These are phyloP conservation scores for Hemicrepidius hirtus DNA, from an alignment of 2,888 invertebrate species.

Conservation along the genomic window DNA sequence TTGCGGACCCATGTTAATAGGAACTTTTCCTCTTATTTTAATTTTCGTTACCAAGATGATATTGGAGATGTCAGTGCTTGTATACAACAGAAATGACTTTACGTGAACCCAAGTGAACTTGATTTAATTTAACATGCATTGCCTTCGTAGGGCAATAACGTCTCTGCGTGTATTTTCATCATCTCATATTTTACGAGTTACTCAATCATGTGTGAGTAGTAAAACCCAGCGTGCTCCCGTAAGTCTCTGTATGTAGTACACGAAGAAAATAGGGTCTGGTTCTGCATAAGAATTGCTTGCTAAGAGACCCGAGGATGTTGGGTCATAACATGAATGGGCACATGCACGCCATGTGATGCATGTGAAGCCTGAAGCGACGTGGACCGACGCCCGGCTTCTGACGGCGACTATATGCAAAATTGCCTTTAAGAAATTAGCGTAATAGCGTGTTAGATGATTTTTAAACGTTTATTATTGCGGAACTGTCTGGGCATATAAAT, in stretches of 20 bases:
- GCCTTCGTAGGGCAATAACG: slow-evolving; percentile 37
- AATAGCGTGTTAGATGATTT: background rate
- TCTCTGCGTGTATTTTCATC: slow-evolving; percentile 39
- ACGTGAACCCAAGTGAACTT: slow-evolving; percentile 38
- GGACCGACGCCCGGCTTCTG: slow-evolving; percentile 18
- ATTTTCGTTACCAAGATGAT: background rate
- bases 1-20: too few species aligned
- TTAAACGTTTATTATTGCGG: background rate
- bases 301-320: slow-evolving; percentile 12
- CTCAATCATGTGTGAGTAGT: slow-evolving; percentile 29
- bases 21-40: too few species aligned
- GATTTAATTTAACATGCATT: slow-evolving; percentile 41
- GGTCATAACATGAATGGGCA: slow-evolving; percentile 24
- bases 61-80: slow-evolving; percentile 19
- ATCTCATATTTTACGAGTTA: slow-evolving; percentile 38
- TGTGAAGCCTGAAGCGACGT: slow-evolving; percentile 21
- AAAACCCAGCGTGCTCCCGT: slow-evolving; percentile 36
- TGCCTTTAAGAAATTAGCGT: background rate
- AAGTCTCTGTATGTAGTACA: slow-evolving; percentile 17
- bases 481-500: background rate
- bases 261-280: slow-evolving; percentile 20
- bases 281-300: slow-evolving; percentile 26
- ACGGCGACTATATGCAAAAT: slow-evolving; percentile 2
- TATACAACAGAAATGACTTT: background rate
- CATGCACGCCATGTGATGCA: slow-evolving; percentile 25